Base-by-base conservation (phyloP, 1,140 invertebrate species). In the Drosophila insularis region DNA sequence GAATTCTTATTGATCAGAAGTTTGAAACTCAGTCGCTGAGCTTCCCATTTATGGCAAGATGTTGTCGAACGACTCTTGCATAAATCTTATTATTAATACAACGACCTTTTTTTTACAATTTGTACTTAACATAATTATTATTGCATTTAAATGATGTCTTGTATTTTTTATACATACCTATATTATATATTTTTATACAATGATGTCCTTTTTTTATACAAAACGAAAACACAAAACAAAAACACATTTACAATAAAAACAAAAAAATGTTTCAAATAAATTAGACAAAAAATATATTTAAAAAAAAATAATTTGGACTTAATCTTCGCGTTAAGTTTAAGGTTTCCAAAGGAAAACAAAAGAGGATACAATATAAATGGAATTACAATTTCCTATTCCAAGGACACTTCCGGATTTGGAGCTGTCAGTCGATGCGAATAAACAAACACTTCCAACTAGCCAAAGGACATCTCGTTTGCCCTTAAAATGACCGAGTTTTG, bases 1-100 rank as follows among this genome's bases (percentile, higher is more conserved):
- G 17, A 39, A 8, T 7, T 59, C 10, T 68, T 35, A 63, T 60
- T 69, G 11, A 61, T 63, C 50, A 46, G 55, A 53, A 76, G 71
- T 81, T 82, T 46, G 70, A 86, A 86, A 72, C 81, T 85, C 81
- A 81, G 78, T 61, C 81, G 68, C 63, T 78, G 81, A 85, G 81
- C 81, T 85, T 85, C 81, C 81, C 61, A 58, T 50, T 67, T 50
- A 50, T 50, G 17, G 60, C 71, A 46, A 54, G 70, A 23, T 69
- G 81, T 86, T 86, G 81, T 86, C 68, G 78, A 86, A 86, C 81
- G 81, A 86, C 82, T 56, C 68, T 65, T 59, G 81, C 54, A 70
- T 59, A 63, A 40, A 56, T 43, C 39, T 37, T 19, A 8, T 35
- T 71, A 68, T 68, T 10, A 21, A 11, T 50, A 21, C 17, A 50